Evolutionary conservation across 2,888 invertebrate species (phyloP).

Genomic region (Hypercompe scribonia): DNA sequence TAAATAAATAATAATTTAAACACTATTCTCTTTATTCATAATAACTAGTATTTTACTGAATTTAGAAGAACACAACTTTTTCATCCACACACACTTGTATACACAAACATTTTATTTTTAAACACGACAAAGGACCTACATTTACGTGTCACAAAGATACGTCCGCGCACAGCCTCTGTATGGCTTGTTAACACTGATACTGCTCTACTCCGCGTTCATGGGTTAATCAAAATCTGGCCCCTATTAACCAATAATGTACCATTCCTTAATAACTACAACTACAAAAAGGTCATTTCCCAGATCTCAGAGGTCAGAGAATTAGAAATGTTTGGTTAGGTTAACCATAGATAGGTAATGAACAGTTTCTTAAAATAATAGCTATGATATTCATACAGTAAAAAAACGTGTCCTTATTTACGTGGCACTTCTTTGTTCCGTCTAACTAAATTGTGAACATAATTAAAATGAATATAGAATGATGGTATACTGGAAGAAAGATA

Average conservation of each 20-base stretch:
- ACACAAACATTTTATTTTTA: slow-evolving; percentile 27
- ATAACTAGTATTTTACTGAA: not conserved
- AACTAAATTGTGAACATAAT: no score
- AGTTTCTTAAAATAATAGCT: not conserved
- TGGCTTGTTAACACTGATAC: slow-evolving; percentile 58
- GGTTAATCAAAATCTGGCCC: slow-evolving; percentile 52
- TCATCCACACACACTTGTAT: not conserved
- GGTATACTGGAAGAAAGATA: no score
- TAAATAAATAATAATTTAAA: not conserved
- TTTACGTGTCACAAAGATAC: slow-evolving; percentile 7
- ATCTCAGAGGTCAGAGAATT: no score
- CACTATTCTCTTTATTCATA: not conserved
- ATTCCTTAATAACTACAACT: slow-evolving; percentile 54
- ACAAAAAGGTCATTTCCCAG: slow-evolving; percentile 44
- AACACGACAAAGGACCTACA: slow-evolving; percentile 13
- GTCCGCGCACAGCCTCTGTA: slow-evolving; percentile 29
- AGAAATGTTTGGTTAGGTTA: not conserved
- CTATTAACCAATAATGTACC: slow-evolving; percentile 53
- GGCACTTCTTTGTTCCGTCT: not conserved
- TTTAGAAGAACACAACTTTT: not conserved
- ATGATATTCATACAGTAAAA: not conserved
- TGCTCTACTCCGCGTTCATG: slow-evolving; percentile 47
- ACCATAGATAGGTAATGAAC: not conserved
- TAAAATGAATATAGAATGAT: no score
- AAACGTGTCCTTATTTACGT: not conserved